Base-by-base conservation (phyloP, 1,140 invertebrate genomes). In the Ips typographus region DNA sequence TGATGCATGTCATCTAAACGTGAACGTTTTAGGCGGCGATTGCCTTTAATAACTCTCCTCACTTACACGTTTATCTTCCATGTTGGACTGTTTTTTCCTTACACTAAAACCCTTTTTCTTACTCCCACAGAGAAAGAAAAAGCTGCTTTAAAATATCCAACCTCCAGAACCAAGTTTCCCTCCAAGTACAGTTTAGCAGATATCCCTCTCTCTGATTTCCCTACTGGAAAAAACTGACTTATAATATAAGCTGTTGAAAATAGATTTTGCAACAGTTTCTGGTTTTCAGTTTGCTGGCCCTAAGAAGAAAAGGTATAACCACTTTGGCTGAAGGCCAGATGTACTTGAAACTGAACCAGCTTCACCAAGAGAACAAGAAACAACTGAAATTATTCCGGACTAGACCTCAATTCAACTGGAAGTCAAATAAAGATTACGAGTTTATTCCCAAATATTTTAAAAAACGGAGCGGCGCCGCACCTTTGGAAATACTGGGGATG, bases 401-500 rank as follows among this genome's bases (percentile, higher is more conserved):
- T 8, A 72, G 74, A 39, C 65, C 72, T 1, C 68, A 74, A 5
- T 75, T 78, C 37, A 78, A 77, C 44, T 76, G 71, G 73, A 77
- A 74, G 44, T 70, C 55, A 75, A 80, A 63, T 71, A 81, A 68
- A 80, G 79, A 77, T 42, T 71, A 43, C 41, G 62, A 43, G 52
- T 57, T 68, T 3, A 43, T 65, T 22, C 42, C 74, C n/a, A 72
- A 73, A 57, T 72, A 58, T 64, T 52, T 56, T 3, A 71, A 71
- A 49, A 76, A 74, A 68, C 73, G 74, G 40, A 55, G 71, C 4
- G 61, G 55, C 49, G 83, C 89, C 43, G 86, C 89, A 0, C 90
- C 91, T 6, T 80, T 96, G 37, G 88, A 92, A 60, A 90, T 95
- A 72, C 75, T 85, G 64, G 91, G 91, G 63, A 79, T 95, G 59